A percentile compares a stretch with the other conserved stretches of the same genome.
Conservation (phyloP, 2,113 vertebrate genomes). For the Dascyllus trimaculatus region DNA sequence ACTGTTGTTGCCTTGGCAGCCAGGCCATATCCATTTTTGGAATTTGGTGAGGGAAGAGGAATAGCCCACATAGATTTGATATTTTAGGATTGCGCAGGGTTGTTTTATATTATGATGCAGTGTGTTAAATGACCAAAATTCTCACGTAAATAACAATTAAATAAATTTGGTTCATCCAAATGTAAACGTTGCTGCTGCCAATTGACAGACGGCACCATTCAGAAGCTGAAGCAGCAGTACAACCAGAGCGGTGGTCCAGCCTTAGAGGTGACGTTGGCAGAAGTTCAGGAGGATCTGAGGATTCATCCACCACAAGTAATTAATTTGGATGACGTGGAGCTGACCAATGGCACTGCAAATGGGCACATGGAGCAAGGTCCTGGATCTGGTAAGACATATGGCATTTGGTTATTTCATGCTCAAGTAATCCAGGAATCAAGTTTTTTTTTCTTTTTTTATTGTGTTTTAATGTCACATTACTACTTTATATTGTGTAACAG, state of each 20-base stretch:
- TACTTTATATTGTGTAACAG: slow-evolving; percentile 68
- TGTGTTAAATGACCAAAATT: background rate
- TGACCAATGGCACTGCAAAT: slow-evolving; percentile 86
- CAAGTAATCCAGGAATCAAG: background rate
- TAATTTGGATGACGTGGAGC: slow-evolving; percentile 85
- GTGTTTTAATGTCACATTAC: background rate
- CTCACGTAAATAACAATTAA: background rate
- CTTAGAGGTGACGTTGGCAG: slow-evolving; percentile 82
- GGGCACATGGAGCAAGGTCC: slow-evolving; percentile 79
- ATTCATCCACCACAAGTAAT: slow-evolving; percentile 86
- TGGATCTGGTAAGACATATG: slow-evolving; percentile 84
- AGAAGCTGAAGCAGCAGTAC: slow-evolving; percentile 93
- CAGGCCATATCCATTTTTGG: slow-evolving; percentile 94
- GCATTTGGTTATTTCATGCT: background rate
- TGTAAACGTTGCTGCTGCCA: background rate
- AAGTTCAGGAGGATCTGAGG: slow-evolving; percentile 89
- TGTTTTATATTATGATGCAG: background rate
- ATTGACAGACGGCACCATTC: slow-evolving; percentile 89
- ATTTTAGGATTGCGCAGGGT: background rate
- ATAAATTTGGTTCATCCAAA: background rate
- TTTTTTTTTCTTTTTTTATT: background rate
- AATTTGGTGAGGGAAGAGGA: slow-evolving; percentile 90
- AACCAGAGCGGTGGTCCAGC: slow-evolving; percentile 81
- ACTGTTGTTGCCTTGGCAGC: slow-evolving; percentile 87
- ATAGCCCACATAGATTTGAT: slow-evolving; percentile 9